Evolutionary conservation across 2,888 invertebrate species (phyloP), one percentile per base, ranked within the genome.

Genomic region (Congeria kusceri): DNA sequence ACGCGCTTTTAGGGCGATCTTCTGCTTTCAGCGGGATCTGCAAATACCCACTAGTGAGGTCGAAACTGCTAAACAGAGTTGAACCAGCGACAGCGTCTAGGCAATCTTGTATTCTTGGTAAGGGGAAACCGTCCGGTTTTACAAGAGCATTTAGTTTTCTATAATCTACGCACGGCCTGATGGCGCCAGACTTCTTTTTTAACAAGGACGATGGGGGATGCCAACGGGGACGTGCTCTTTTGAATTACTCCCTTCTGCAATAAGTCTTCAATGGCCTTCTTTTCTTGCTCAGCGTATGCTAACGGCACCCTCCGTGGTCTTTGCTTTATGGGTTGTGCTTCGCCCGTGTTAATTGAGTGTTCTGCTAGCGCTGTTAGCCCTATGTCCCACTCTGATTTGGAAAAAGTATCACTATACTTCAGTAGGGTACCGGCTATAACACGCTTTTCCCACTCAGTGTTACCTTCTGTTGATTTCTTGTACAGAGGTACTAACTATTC

Each of bases 191-290:
- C 20, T 46, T 61, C 27, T 72, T 71, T 5, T 29, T 13, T 1
- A 71, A 73, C 7, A 78, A 23, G n/a, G 1, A 70, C 59, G 23
- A 64, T 73, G 3, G 78, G 73, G 13, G 44, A 28, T n/a, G n/a
- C 47, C 77, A 73, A 81, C n/a, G 81, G 77, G n/a, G 71, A 77
- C 0, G 25, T 66, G 5, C 73, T 77, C 23, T 73, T 63, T 25
- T 47, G 61, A 15, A 76, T 69, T 1, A 80, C 59, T 0, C 72
- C 73, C 25, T 77, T 72, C 29, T 69, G 29, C 27, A 57, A 18
- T 25, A 80, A 15, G 59, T 80, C 65, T 1, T 73, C 69, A 7
- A 80, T 73, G 0, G 72, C 68, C 39, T 64, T 46, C 28, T 68
- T 77, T 25, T 80, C 80, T 23, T 72, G 69, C 0, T 68, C 73